Base-by-base conservation (phyloP, 2,888 invertebrate genomes). In the Pegoplata infirma region DNA sequence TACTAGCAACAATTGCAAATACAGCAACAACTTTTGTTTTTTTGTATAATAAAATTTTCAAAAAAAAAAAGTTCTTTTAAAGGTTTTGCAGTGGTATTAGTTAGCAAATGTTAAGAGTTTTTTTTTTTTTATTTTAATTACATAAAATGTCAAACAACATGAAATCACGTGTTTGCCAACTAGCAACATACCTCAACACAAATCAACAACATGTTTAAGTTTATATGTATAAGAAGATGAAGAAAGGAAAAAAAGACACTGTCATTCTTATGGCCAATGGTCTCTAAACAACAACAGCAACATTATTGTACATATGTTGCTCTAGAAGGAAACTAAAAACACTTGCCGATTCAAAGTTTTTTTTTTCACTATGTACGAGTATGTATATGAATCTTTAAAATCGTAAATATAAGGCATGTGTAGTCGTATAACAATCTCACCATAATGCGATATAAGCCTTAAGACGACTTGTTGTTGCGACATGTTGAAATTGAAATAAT, bases 401-500 rank as follows among this genome's bases (percentile, higher is more conserved):
- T n/a, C n/a, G n/a, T n/a, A n/a, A n/a, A n/a, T n/a, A n/a, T n/a
- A n/a, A n/a, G n/a, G n/a, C n/a, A n/a, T n/a, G n/a, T n/a, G n/a
- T n/a, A n/a, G n/a, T n/a, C n/a, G n/a, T n/a, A n/a, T n/a, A 40
- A 40, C 14, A 40, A 40, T 40, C n/a, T 40, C 36, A 12, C 36
- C n/a, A n/a, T 12, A 40, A n/a, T 40, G n/a, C 5, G n/a, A n/a
- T n/a, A n/a, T n/a, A 40, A 40, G 36, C 36, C 36, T 40, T 5
- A 40, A n/a, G n/a, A n/a, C n/a, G 36, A n/a, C 44, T 69, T 23
- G 44, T 76, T 61, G 81, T 61, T 76, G 53, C 77, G 76, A 51
- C 51, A 81, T 80, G 80, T 59, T 71, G 46, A 76, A 88, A 86
- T 88, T 86, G 88, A 85, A 87, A 87, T 87, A 87, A 87, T 87